phyloP scores from a whole-genome alignment of 1,140 invertebrate species.

The Pissodes strobi region DNA sequence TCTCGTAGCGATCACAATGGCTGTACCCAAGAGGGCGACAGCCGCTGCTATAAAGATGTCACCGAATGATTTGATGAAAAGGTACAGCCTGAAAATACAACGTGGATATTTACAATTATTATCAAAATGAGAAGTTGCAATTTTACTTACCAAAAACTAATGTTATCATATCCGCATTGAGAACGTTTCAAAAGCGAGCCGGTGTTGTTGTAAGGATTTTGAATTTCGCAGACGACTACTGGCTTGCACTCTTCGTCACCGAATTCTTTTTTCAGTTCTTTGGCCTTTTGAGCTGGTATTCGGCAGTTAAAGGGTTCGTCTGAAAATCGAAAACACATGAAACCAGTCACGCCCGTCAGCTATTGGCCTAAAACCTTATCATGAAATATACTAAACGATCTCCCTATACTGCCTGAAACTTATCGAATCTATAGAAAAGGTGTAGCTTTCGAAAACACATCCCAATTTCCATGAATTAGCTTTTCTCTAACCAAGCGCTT shows the following conservation, averaged over 20 bases:
- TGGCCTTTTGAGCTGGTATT: constrained; percentile 56
- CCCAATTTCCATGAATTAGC: not conserved
- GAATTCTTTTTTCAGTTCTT: constrained; percentile 32
- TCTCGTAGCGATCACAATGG: constrained; percentile 77
- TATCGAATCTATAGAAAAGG: too few relatives aligned
- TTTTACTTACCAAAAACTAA: constrained; percentile 65
- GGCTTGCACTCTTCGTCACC: constrained; percentile 59
- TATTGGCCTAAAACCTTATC: too few relatives aligned
- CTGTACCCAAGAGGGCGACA: constrained; percentile 72
- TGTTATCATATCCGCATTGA: constrained; percentile 68
- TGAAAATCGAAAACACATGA: too few relatives aligned
- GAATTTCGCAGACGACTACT: constrained; percentile 68
- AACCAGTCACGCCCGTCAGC: too few relatives aligned
- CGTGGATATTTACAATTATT: not conserved
- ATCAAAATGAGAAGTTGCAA: not conserved
- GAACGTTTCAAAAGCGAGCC: constrained; percentile 67
- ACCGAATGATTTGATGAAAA: constrained; percentile 70
- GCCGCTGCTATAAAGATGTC: constrained; percentile 77
- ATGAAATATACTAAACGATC: too few relatives aligned
- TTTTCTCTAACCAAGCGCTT: too few relatives aligned
- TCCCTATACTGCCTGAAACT: too few relatives aligned
- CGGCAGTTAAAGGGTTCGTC: constrained; percentile 62
- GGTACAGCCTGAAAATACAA: constrained; percentile 58
- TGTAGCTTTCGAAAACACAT: not conserved
- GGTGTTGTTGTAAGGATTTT: constrained; percentile 67